Conservation (phyloP, 2,797 vertebrate species). For the Syndactyla subalaris region DNA sequence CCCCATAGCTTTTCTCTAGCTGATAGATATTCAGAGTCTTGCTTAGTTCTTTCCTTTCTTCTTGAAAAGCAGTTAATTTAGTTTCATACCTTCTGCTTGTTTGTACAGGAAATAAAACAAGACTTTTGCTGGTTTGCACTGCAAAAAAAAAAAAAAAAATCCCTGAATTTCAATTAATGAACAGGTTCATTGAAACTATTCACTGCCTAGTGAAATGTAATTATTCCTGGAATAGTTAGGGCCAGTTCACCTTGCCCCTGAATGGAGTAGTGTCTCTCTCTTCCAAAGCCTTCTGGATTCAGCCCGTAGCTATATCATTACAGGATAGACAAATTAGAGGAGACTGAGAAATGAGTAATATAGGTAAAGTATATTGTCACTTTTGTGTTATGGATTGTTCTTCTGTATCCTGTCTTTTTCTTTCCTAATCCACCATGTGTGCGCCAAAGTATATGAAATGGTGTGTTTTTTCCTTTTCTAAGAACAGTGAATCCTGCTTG, state of each 20-base stretch:
- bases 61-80: neutral
- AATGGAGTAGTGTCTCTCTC: neutral
- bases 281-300: neutral
- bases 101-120: neutral
- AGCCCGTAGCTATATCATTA: neutral
- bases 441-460: neutral
- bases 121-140: neutral
- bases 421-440: neutral
- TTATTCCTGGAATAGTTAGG: neutral
- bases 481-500: conserved; percentile 12
- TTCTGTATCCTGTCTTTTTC: conserved; percentile 1
- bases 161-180: neutral
- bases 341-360: neutral
- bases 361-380: neutral
- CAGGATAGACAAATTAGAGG: neutral
- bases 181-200: neutral
- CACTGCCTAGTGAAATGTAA: neutral
- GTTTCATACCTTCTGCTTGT: neutral
- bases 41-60: neutral
- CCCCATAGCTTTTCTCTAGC: neutral
- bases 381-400: neutral
- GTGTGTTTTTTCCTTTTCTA: neutral
- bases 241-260: neutral
- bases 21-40: neutral
- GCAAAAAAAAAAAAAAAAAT: neutral